These are phyloP conservation scores for Odontophorus gujanensis DNA, from an alignment of 2,113 vertebrate species.

Conservation along the genomic window DNA sequence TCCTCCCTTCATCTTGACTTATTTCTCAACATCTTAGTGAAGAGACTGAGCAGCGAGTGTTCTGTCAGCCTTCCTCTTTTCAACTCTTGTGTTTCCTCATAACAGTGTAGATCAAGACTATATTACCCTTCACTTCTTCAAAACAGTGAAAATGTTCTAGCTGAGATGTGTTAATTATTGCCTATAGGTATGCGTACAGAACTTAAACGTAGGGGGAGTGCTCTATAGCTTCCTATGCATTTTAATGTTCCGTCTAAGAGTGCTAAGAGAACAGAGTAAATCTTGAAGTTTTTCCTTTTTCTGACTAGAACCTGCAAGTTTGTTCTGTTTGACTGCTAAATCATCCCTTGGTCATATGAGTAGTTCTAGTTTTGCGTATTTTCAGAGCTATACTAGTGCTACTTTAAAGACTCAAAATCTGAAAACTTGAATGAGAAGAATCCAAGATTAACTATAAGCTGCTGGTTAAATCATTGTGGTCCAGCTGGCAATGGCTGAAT, in stretches of 20 bases:
- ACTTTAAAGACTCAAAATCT: not conserved
- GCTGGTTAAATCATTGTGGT: not conserved
- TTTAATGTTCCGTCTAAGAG: not conserved
- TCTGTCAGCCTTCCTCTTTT: not conserved
- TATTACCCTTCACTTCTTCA: not conserved
- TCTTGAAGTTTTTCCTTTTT: not conserved
- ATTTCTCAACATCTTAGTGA: conserved; percentile 1
- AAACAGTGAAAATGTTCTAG: not conserved
- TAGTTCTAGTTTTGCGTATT: not conserved
- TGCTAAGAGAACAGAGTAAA: not conserved
- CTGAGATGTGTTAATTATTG: not conserved
- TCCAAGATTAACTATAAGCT: not conserved
- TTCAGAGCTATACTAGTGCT: not conserved
- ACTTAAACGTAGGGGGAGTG: not conserved
- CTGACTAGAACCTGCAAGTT: not conserved
- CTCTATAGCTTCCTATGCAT: not conserved
- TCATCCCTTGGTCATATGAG: not conserved
- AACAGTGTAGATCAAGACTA: not conserved
- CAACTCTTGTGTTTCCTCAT: conserved; percentile 2
- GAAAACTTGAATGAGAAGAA: not conserved
- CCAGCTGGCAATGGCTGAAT: not conserved
- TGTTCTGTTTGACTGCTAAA: not conserved
- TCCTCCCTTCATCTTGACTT: conserved; percentile 73
- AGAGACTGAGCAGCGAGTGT: not conserved
- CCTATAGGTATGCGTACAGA: not conserved